Base-by-base conservation (phyloP, 2,113 vertebrate species). In the Amia ocellicauda region DNA sequence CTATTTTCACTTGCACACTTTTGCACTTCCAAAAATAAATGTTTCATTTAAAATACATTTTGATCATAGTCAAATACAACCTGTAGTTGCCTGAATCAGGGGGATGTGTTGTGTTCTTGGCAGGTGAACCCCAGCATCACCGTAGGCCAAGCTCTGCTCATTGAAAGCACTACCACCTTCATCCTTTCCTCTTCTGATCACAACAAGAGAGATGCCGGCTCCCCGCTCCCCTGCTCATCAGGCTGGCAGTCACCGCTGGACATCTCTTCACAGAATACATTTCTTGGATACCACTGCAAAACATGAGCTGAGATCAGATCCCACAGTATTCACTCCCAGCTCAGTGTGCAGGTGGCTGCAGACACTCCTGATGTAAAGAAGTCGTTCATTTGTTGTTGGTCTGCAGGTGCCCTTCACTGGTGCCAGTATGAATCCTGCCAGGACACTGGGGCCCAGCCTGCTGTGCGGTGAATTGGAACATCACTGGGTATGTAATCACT, bases 401-500 rank as follows among this genome's bases (percentile, higher is more conserved):
- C 13, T 60, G 36, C 64, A 88, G 85, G 84, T 87, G 56, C 82
- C 80, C 4, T 87, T 79, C 62, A 87, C 85, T 20, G 86, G 83
- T 59, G 84, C 86, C 71, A 85, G 84, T 52, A 85, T 86, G 86
- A 88, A 87, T 55, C 85, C 84, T 11, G 85, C 85, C 4, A 75
- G 82, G n/a, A 84, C 84, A 11, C 80, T 88, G 11, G 82, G 81
- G 5, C 83, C 83, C 55, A 83, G 79, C 1, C 14, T 84, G 58
- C 64, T 88, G 63, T 85, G 69, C 22, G 74, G 68, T 70, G 26
- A 41, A 56, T 88, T 82, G 82, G 72, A 82, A 2, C 82, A 85
- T 61, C 86, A 86, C 58, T 88, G 84, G 84, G 86, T 89, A 73
- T 1, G 31, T 36, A 36, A 36, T 10, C n/a, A n/a, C n/a, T n/a